A percentile compares a stretch with the other conserved stretches of the same genome.
Conservation (phyloP, 2,888 invertebrate genomes). For the Linnaemya tessellans region DNA sequence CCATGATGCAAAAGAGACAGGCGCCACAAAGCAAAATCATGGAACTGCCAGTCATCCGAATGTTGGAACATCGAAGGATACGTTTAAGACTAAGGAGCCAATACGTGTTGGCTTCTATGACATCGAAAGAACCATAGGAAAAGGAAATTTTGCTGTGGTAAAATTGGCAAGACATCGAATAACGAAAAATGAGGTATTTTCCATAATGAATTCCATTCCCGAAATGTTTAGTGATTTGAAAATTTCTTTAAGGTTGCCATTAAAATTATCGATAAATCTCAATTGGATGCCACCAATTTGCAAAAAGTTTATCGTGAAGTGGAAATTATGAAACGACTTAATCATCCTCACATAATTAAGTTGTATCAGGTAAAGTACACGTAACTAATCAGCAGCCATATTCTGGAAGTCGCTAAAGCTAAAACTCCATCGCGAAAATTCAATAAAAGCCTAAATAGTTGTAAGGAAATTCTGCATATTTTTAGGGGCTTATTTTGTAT, state of each 20-base stretch:
- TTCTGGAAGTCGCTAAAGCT: too few relatives aligned
- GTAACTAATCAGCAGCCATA: too few relatives aligned
- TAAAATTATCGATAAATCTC: slow-evolving; percentile 97
- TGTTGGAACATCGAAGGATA: slow-evolving; percentile 74
- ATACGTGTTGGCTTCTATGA: slow-evolving; percentile 98
- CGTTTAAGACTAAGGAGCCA: slow-evolving; percentile 85
- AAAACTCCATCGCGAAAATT: too few relatives aligned
- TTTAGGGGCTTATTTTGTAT: too few relatives aligned
- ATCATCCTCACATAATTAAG: slow-evolving; percentile 99
- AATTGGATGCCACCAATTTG: slow-evolving; percentile 94
- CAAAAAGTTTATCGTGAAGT: slow-evolving; percentile 98
- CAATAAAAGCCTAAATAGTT: too few relatives aligned
- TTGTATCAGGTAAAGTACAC: slow-evolving; percentile 91
- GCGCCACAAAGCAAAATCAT: slow-evolving; percentile 30
- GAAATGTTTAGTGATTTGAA: neutral
- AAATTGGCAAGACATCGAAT: slow-evolving; percentile 98
- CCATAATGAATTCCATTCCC: neutral
- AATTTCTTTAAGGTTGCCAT: slow-evolving; percentile 90
- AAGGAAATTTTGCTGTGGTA: slow-evolving; percentile 99
- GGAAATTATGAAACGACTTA: slow-evolving; percentile 97
- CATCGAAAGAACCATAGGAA: slow-evolving; percentile 98
- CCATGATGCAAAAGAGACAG: slow-evolving; percentile 58
- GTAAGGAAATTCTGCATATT: too few relatives aligned
- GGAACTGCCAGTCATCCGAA: slow-evolving; percentile 37
- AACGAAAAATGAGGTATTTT: slow-evolving; percentile 97